Base-by-base conservation (phyloP, 2,888 invertebrate genomes). In the Eugnorisma glareosa region DNA sequence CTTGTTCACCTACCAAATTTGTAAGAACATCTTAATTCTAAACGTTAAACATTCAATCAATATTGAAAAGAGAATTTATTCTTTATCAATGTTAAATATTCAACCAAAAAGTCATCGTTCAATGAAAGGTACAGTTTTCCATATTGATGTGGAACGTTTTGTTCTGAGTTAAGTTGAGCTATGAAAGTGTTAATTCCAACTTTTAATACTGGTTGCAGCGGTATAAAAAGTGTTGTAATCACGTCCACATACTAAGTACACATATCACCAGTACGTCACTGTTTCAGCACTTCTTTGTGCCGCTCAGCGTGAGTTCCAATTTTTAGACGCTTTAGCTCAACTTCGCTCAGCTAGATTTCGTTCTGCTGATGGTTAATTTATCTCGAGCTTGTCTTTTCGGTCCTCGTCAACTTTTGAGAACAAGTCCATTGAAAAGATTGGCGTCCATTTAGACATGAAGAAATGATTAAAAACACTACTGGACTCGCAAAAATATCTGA, bases 281-380 rank as follows among this genome's bases (percentile, higher is more conserved):
- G 67, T 77, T 80, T 79, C n/a, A 31, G 66, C 21, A 18, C 37
- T 71, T 45, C 2, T 75, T 64, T 76, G 64, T 54, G 61, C 66
- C 21, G 57, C n/a, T 79, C n/a, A n/a, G 69, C 31, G 3, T 5
- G 28, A 66, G 61, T 7, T 45, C 43, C 6, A 6, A 31, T 24
- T 45, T 43, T 2, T 40, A 15, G 13, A 64, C n/a, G 7, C 40
- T 64, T 24, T 13, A 70, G 67, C 66, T 82, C 21, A 70, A 40
- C 40, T 74, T 73, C 2, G 28, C 45, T 77, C 40, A 75, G 1
- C 13, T 61, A 10, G 15, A 59, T 21, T 40, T 24, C 15, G 45
- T 48, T 67, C 48, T 28, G 31, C 37, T 63, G 13, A 37, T 72
- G 28, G 24, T 28, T 37, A 21, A 28, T 69, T 57, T 59, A 54